Conservation (phyloP, 2,113 vertebrate species). For the Henicopernis longicauda region DNA sequence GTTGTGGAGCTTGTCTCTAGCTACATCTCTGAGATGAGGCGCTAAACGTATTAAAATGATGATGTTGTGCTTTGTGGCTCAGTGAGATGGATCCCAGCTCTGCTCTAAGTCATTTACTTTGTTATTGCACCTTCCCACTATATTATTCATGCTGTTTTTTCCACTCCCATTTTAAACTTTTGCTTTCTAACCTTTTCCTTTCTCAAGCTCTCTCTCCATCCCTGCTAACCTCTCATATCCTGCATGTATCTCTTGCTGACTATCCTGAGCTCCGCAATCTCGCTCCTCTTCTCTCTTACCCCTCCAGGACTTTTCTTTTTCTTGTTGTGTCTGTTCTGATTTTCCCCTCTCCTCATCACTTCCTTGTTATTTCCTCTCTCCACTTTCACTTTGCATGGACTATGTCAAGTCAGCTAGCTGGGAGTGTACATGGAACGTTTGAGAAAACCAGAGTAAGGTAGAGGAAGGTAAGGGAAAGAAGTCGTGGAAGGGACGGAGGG, state of each 20-base stretch:
- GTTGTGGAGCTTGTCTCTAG: neutral
- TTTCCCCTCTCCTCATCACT: neutral
- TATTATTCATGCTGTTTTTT: neutral
- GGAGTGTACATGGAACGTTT: neutral
- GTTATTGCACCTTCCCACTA: neutral
- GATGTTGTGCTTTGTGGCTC: neutral
- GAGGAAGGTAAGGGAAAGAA: neutral
- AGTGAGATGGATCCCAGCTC: neutral
- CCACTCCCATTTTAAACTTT: neutral
- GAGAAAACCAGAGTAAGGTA: neutral
- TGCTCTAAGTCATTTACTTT: neutral
- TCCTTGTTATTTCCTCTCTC: neutral
- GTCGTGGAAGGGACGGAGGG: accelerated
- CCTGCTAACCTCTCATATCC: neutral
- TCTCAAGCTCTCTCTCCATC: neutral
- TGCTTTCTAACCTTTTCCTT: neutral
- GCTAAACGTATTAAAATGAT: neutral
- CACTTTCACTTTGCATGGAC: neutral
- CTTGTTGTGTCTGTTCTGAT: neutral
- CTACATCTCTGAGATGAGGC: neutral
- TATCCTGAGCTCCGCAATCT: neutral
- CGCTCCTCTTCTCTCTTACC: neutral
- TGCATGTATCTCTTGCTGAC: neutral
- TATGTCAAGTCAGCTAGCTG: neutral
- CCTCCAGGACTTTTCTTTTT: neutral